Conservation (phyloP, 2,797 vertebrate species). For the Poecile montanus region DNA sequence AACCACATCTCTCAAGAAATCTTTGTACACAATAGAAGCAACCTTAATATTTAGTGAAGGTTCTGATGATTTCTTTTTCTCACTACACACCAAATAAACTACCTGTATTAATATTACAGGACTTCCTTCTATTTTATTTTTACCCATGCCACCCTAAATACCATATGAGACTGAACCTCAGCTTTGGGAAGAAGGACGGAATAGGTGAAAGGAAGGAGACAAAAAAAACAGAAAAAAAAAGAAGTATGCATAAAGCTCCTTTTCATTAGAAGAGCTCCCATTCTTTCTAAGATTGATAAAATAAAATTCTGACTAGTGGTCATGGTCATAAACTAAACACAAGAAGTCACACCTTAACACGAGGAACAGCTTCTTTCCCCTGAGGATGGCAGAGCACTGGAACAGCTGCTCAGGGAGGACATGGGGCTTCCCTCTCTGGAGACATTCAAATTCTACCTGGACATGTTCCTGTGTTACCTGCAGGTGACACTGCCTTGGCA, state of each 20-base stretch:
- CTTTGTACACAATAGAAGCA: not conserved
- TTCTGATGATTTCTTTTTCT: not conserved
- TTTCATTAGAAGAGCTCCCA: not conserved
- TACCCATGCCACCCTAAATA: not conserved
- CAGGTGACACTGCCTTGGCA: not conserved
- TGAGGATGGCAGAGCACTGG: not conserved
- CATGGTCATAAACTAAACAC: not conserved
- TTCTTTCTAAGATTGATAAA: not conserved
- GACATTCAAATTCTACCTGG: not conserved
- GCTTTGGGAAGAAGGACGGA: not conserved
- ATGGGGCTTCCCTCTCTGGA: not conserved
- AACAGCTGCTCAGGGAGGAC: not conserved
- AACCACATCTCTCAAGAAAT: not conserved
- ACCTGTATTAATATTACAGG: not conserved
- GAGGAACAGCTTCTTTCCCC: not conserved
- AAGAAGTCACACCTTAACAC: not conserved
- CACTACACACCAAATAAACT: not conserved
- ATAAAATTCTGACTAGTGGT: not conserved
- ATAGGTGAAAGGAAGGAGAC: not conserved
- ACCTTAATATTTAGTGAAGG: not conserved
- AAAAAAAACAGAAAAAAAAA: too few relatives aligned
- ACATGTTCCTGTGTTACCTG: not conserved
- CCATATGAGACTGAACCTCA: not conserved
- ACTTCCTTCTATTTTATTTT: not conserved
- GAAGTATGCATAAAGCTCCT: accelerated